Conservation (phyloP, 53 echinoderm and acorn worm genomes). For the Glandiceps talaboti region DNA sequence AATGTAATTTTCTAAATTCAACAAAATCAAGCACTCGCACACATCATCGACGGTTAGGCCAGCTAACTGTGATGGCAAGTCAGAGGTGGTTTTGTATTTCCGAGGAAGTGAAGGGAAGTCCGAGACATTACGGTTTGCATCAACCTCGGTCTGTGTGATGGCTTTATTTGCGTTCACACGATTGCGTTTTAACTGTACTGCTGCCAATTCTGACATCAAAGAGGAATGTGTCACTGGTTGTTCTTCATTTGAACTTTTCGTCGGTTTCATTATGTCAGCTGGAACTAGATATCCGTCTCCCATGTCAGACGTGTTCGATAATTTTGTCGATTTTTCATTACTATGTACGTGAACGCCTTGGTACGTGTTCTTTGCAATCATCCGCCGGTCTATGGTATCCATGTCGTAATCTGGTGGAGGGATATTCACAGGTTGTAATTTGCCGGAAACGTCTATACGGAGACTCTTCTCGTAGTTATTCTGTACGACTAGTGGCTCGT, state of each 20-base stretch:
- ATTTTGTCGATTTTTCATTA: too few species aligned
- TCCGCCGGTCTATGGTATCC: neutral
- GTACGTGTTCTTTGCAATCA: neutral
- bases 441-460: too few species aligned
- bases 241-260: neutral
- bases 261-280: too few species aligned
- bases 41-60: neutral
- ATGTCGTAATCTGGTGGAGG: neutral
- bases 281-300: neutral
- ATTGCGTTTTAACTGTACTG: neutral
- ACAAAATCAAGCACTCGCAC: neutral
- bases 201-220: neutral
- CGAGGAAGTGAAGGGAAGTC: neutral
- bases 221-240: neutral
- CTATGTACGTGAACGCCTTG: neutral
- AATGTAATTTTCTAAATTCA: neutral
- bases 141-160: neutral
- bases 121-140: neutral
- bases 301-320: too few species aligned
- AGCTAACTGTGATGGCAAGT: constrained; percentile 43
- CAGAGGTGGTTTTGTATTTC: neutral
- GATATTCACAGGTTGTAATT: neutral
- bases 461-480: neutral
- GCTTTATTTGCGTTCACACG: neutral
- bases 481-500: neutral